Base-by-base conservation (phyloP, 2,888 invertebrate genomes). In the Chydorus sphaericus region DNA sequence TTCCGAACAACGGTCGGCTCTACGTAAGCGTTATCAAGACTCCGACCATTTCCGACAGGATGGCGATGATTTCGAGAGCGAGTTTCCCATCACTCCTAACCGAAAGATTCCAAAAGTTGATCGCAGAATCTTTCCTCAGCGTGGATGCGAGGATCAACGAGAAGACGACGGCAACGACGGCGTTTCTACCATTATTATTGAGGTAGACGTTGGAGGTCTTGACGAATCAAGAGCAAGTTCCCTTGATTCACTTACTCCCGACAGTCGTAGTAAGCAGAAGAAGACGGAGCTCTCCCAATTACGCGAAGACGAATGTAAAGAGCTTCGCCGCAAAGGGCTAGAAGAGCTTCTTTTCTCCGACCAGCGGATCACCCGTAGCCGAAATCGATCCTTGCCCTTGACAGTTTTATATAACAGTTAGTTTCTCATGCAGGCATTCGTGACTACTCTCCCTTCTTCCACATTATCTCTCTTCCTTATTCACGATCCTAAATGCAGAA, bases 361-460 rank as follows among this genome's bases (percentile, higher is more conserved):
- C 11, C 33, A 55, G 26, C 55, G 55, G 4, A n/a, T 48, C 14
- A 55, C 55, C 1, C 55, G 55, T 16, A 23, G 55, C n/a, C 48
- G 52, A 11, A 52, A 33, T 3, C 33, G 36, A 52, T 52, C 52
- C 20, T 18, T 16, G 28, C 44, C 44, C 23, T 28, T 44, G 2
- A 4, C n/a, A n/a, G n/a, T n/a, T n/a, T n/a, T n/a, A n/a, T n/a
- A n/a, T n/a, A n/a, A n/a, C n/a, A n/a, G n/a, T n/a, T n/a, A n/a
- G n/a, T n/a, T n/a, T n/a, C n/a, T n/a, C n/a, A n/a, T n/a, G n/a
- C n/a, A n/a, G n/a, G n/a, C n/a, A n/a, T n/a, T n/a, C n/a, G n/a
- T n/a, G n/a, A n/a, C n/a, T n/a, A n/a, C n/a, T n/a, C n/a, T n/a
- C n/a, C n/a, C n/a, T n/a, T n/a, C n/a, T n/a, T n/a, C n/a, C n/a